Evolutionary conservation across 2,888 invertebrate species (phyloP).

Genomic region (Smittia aterrima): DNA sequence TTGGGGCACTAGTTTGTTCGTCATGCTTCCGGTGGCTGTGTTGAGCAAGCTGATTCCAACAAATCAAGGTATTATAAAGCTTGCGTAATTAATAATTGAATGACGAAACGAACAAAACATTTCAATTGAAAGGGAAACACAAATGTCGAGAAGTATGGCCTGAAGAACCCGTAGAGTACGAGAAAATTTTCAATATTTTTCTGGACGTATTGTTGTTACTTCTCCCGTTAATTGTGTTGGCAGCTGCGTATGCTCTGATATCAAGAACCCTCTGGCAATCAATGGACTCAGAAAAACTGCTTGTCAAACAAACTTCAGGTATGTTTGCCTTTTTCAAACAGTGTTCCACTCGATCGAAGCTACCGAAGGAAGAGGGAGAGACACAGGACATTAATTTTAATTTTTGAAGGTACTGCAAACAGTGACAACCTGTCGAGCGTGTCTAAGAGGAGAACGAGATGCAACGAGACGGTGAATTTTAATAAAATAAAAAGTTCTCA

Average conservation of each 20-base stretch:
- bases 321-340: not conserved
- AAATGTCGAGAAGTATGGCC: slow-evolving; percentile 66
- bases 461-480: not conserved
- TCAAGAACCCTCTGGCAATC: slow-evolving; percentile 48
- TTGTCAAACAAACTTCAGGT: slow-evolving; percentile 44
- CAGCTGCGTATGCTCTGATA: slow-evolving; percentile 62
- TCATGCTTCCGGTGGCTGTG: slow-evolving; percentile 65
- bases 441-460: not conserved
- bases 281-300: slow-evolving; percentile 50
- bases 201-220: slow-evolving; percentile 64
- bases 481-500: slow-evolving; percentile 1
- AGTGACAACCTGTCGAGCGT: not conserved
- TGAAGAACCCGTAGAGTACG: slow-evolving; percentile 58
- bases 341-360: too few relatives aligned
- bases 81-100: slow-evolving; percentile 20
- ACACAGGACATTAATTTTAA: not conserved
- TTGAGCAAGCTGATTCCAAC: slow-evolving; percentile 61
- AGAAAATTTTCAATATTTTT: slow-evolving; percentile 62
- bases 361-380: not conserved
- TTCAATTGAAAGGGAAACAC: slow-evolving; percentile 55
- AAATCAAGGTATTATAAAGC: slow-evolving; percentile 49
- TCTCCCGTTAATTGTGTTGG: slow-evolving; percentile 64
- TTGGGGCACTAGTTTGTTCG: slow-evolving; percentile 64
- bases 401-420: not conserved
- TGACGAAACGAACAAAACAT: not conserved